Base-by-base conservation (phyloP, 2,888 invertebrate genomes). In the Buathra laborator region DNA sequence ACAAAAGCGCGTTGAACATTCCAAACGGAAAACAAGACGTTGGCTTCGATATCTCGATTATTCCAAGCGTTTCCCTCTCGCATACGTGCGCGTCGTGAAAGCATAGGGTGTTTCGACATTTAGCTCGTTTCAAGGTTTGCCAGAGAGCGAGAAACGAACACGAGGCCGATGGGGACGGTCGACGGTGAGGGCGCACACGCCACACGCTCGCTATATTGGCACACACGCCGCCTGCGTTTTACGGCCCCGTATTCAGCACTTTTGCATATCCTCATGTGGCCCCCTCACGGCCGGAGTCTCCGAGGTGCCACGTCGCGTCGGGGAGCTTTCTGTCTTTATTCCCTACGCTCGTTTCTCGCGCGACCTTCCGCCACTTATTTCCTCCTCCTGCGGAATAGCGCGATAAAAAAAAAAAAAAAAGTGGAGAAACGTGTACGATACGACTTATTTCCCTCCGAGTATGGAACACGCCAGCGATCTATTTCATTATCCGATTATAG, bases 171-270 rank as follows among this genome's bases (percentile, higher is more conserved):
- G 32, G 51, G 67, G 37, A 24, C 37, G 37, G 1, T 37, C 37
- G 37, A 72, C 48, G 80, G 80, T 71, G 64, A 29, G 71, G 56
- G 51, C 48, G 80, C 24, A 24, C 83, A 66, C 68, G 74, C 80
- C 74, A 76, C 88, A 81, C 87, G 89, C 88, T 90, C 87, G 87
- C 90, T 90, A 91, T 93, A 93, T 93, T 92, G 92, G 90, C 90
- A 89, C 90, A 88, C 89, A 90, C 91, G 88, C 92, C 93, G 90
- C 90, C 91, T 93, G 92, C 91, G 90, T 92, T 93, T 92, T 92
- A 93, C 92, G 91, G 90, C 90, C 9, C 90, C 77, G 89, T 91
- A 90, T 93, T 93, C 92, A 92, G 93, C 93, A 91, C 91, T 93
- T 93, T 91, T 92, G 91, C 92, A 92, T 93, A 92, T 92, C 88